A percentile compares a stretch with the other conserved stretches of the same genome.
phyloP scores from a whole-genome alignment of 2,113 vertebrate genomes.

The Plecotus auritus region DNA sequence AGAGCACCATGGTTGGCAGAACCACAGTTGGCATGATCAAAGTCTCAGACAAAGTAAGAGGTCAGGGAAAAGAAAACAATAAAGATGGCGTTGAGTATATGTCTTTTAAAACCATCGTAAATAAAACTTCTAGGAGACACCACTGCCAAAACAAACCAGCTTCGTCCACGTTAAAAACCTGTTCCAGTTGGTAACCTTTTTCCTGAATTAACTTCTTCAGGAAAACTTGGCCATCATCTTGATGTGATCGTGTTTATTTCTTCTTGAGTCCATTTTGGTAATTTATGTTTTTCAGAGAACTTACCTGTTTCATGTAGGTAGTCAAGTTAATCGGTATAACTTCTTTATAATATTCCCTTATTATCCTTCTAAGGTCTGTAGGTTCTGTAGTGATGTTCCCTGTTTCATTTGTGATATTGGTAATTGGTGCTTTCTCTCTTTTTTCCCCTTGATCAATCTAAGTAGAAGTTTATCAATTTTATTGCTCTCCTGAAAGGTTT shows the following conservation, averaged over 20 bases:
- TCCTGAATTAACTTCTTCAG: not conserved
- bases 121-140: not conserved
- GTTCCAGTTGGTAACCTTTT: not conserved
- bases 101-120: not conserved
- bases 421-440: not conserved
- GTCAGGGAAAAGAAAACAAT: not conserved
- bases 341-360: not conserved
- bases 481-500: not conserved
- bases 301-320: not conserved
- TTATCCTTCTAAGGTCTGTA: not conserved
- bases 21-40: not conserved
- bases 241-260: not conserved
- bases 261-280: not conserved
- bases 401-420: not conserved
- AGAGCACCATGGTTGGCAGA: not conserved
- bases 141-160: not conserved
- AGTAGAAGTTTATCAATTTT: not conserved
- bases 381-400: not conserved
- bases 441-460: not conserved
- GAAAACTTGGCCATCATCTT: not conserved
- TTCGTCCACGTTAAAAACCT: not conserved
- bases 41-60: not conserved
- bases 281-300: not conserved
- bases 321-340: not conserved
- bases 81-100: not conserved